Base-by-base conservation (phyloP, 2,113 vertebrate species). In the Austrofundulus limnaeus region DNA sequence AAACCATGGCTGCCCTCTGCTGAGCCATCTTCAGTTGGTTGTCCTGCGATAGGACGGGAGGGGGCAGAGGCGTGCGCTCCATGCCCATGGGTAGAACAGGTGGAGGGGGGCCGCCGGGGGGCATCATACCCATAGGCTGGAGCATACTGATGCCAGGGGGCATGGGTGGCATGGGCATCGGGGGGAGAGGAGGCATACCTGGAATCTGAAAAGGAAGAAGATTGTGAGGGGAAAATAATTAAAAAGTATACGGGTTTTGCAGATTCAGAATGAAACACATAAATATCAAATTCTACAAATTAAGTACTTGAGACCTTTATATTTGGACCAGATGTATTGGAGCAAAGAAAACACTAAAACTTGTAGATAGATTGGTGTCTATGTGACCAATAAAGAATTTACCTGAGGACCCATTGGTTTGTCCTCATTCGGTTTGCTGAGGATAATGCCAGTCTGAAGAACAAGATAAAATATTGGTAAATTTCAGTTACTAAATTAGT, bases 11-110 rank as follows among this genome's bases (percentile, higher is more conserved):
- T 0, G 94, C 94, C 66, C 92, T 91, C 59, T 95, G 93, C 87
- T 96, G 94, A 0, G 72, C 94, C 83, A 95, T 90, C 85, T 96
- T 94, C 72, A 95, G 87, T 19, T 93, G 90, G 13, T 94, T 93
- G 0, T 95, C 94, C 64, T 94, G 93, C 0, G 89, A 88, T 61
- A 96, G 58, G 42, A 92, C 91, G 0, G 93, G 92, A 0, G 93
- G 92, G 0, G 92, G 89, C 25, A 93, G 60, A 16, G 84, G 76
- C 0, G 91, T 87, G n/a, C 93, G 90, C 25, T 93, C 92, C 71
- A 94, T 90, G 0, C 92, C 88, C 21, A 93, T 89, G 48, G 88
- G 93, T 63, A 96, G 77, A 54, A 89, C 91, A 0, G 93, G 87
- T 0, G 93, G 92, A 6, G 90, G 92, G 1, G 94, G 92, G 1